Conservation (phyloP, 2,888 invertebrate genomes). For the Drosophila suboccidentalis region DNA sequence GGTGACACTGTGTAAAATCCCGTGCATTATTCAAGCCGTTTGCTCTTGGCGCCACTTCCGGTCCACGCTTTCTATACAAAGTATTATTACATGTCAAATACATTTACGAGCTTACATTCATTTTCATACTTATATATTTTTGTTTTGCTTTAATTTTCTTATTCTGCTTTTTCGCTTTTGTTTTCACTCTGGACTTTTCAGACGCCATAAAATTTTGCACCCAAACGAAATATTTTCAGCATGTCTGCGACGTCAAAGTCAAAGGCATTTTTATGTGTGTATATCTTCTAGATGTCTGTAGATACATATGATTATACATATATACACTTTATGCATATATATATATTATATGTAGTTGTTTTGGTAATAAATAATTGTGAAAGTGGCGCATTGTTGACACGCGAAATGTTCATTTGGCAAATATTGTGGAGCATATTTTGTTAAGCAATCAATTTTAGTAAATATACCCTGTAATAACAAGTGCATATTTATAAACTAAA, state of each 20-base stretch:
- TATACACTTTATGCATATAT: not conserved
- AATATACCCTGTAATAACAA: constrained; percentile 22
- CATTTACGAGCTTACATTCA: not conserved
- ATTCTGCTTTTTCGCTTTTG: constrained; percentile 36
- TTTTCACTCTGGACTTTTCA: constrained; percentile 38
- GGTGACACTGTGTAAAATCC: constrained; percentile 18
- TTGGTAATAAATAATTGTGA: constrained; percentile 40
- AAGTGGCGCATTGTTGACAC: constrained; percentile 51
- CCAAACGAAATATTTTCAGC: constrained; percentile 46
- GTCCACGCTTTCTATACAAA: constrained; percentile 4
- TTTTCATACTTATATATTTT: not conserved
- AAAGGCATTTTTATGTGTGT: constrained; percentile 52
- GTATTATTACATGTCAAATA: constrained; percentile 6
- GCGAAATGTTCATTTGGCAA: constrained; percentile 57
- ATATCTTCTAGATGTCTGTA: constrained; percentile 11
- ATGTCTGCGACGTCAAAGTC: constrained; percentile 67
- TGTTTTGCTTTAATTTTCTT: not conserved
- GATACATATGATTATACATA: constrained; percentile 13
- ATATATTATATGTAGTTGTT: constrained; percentile 45
- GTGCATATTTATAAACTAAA: not conserved
- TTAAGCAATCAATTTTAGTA: constrained; percentile 24
- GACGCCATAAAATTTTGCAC: constrained; percentile 36
- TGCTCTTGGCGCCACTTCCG: constrained; percentile 37
- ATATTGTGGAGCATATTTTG: constrained; percentile 24
- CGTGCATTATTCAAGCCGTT: constrained; percentile 25